Conservation (phyloP, 2,888 invertebrate species). For the Bruchidius siliquastri region DNA sequence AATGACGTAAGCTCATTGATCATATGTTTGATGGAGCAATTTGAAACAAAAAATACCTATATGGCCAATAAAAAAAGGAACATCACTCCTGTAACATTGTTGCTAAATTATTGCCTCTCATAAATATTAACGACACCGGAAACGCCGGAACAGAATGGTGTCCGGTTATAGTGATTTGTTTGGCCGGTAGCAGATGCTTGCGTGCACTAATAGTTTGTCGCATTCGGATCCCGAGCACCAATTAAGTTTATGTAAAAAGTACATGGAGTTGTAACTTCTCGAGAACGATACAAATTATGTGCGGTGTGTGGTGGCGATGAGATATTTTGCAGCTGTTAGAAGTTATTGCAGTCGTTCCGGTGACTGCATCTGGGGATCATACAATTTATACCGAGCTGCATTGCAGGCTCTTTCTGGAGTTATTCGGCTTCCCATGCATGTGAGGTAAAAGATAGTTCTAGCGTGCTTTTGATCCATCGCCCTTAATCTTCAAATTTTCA, state of each 20-base stretch:
- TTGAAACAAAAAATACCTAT: not conserved
- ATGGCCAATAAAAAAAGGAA: not conserved
- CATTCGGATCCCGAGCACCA: not conserved
- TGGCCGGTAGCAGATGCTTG: not conserved
- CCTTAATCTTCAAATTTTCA: too few species aligned
- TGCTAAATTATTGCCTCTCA: not conserved
- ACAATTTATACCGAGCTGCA: not conserved
- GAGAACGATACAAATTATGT: not conserved
- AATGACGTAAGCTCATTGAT: not conserved
- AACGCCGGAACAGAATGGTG: not conserved
- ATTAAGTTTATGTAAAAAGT: not conserved
- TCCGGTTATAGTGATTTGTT: not conserved
- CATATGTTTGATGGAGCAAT: not conserved
- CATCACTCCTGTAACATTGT: not conserved
- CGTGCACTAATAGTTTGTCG: not conserved
- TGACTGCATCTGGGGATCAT: not conserved
- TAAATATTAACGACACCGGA: not conserved
- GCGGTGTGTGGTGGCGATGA: not conserved
- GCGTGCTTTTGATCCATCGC: too few species aligned
- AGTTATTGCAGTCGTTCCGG: not conserved
- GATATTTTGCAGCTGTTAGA: not conserved
- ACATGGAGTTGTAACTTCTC: not conserved
- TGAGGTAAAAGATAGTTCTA: not conserved
- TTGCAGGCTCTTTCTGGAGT: not conserved
- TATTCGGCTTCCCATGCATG: not conserved